Percentiles rank a stretch among this genome's conserved stretches.
Evolutionary conservation across 2,888 invertebrate species (phyloP).

Genomic region (Phragmatobia fuliginosa): DNA sequence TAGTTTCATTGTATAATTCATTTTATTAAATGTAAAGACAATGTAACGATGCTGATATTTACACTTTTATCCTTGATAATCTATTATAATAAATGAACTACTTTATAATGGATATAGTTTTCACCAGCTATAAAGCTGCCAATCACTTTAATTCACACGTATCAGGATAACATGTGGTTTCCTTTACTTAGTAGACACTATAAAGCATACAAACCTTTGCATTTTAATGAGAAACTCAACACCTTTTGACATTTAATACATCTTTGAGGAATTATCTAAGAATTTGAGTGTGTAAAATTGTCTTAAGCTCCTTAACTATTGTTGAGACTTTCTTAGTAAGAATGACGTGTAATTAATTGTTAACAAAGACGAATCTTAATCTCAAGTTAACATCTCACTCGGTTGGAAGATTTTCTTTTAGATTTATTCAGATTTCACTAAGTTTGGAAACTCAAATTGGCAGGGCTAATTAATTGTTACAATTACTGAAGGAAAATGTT

Average conservation of each 20-base stretch:
- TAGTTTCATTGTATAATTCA: too few relatives aligned
- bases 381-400: not conserved
- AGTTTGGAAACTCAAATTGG: constrained; percentile 4
- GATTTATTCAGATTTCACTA: constrained; percentile 11
- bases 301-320: not conserved
- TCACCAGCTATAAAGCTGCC: not conserved
- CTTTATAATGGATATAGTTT: not conserved
- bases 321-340: constrained; percentile 3
- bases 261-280: constrained; percentile 1
- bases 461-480: not conserved
- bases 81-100: not conserved
- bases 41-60: too few relatives aligned
- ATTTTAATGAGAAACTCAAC: not conserved
- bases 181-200: not conserved
- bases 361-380: constrained; percentile 8
- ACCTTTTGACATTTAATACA: not conserved
- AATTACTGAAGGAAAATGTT: not conserved
- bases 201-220: not conserved
- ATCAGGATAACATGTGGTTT: not conserved
- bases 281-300: not conserved
- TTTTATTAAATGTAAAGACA: too few relatives aligned
- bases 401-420: not conserved
- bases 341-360: constrained; percentile 15
- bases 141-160: not conserved
- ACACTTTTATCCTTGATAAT: too few relatives aligned